These are phyloP conservation scores for Esox niger DNA, from an alignment of 2,113 vertebrate genomes.

Conservation along the genomic window DNA sequence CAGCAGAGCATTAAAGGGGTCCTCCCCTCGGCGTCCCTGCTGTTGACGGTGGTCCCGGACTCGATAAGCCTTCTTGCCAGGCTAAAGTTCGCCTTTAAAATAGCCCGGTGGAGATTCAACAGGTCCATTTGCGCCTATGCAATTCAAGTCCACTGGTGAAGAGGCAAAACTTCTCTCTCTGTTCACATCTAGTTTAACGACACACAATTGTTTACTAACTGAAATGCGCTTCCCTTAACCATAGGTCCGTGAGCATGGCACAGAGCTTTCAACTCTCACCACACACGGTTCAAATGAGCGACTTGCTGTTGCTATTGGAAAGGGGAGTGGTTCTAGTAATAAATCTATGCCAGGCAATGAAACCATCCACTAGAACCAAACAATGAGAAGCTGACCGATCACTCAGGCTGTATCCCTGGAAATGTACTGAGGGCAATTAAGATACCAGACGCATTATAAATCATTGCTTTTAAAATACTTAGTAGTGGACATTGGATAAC, in stretches of 20 bases:
- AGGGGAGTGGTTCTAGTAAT: conserved; percentile 23
- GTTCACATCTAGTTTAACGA: background rate
- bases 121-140: background rate
- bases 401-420: background rate
- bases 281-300: background rate
- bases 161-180: background rate
- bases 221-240: too few species aligned
- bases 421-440: background rate
- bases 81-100: conserved; percentile 34
- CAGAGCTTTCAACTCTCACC: background rate
- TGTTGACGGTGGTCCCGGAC: conserved; percentile 25
- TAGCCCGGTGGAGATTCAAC: conserved; percentile 8
- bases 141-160: background rate
- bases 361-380: conserved; percentile 3
- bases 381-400: conserved; percentile 10
- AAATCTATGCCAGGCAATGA: conserved; percentile 23
- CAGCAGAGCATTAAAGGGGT: conserved; percentile 33
- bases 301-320: conserved; percentile 27
- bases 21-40: background rate
- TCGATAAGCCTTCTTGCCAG: conserved; percentile 9
- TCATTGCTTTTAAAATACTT: background rate
- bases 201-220: too few species aligned
- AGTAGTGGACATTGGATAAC: background rate
- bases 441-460: background rate
- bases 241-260: too few species aligned